Conservation (phyloP, 2,797 vertebrate species). For the Tadarida brasiliensis region DNA sequence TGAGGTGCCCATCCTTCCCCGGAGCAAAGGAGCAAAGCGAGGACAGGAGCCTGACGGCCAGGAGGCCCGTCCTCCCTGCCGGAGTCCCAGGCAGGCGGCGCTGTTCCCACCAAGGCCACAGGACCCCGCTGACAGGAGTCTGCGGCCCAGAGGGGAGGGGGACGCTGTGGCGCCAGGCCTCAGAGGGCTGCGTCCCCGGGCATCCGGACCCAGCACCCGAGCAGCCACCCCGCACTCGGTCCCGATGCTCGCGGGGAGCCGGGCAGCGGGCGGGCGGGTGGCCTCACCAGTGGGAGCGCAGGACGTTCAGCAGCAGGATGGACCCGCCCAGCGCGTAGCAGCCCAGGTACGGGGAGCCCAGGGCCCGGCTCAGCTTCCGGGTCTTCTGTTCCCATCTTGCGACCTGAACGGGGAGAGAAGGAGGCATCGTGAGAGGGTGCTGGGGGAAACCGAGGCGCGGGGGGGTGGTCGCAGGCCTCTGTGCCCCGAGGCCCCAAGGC, state of each 20-base stretch:
- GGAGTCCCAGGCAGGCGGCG: neutral
- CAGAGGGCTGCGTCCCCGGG: neutral
- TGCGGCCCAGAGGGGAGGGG: neutral
- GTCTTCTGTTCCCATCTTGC: slow-evolving; percentile 94
- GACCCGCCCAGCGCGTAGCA: slow-evolving; percentile 92
- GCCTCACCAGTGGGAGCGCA: slow-evolving; percentile 95
- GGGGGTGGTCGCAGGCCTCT: neutral
- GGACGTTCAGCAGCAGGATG: slow-evolving; percentile 93
- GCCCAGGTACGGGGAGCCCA: slow-evolving; percentile 90
- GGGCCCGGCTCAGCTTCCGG: slow-evolving; percentile 88
- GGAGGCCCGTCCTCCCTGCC: neutral
- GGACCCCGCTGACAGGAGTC: neutral
- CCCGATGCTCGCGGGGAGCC: neutral
- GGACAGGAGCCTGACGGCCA: neutral
- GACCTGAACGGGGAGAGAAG: slow-evolving; percentile 85
- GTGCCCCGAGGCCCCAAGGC: neutral
- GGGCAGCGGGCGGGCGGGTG: neutral
- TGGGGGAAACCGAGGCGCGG: accelerated
- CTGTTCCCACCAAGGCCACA: neutral
- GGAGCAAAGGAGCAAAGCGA: neutral
- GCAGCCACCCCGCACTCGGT: too few relatives aligned
- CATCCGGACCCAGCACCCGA: neutral
- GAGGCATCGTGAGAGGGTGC: neutral
- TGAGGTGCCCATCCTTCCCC: neutral
- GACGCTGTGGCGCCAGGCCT: neutral